Conservation (phyloP, 2,797 vertebrate species). For the Sylvia borin region DNA sequence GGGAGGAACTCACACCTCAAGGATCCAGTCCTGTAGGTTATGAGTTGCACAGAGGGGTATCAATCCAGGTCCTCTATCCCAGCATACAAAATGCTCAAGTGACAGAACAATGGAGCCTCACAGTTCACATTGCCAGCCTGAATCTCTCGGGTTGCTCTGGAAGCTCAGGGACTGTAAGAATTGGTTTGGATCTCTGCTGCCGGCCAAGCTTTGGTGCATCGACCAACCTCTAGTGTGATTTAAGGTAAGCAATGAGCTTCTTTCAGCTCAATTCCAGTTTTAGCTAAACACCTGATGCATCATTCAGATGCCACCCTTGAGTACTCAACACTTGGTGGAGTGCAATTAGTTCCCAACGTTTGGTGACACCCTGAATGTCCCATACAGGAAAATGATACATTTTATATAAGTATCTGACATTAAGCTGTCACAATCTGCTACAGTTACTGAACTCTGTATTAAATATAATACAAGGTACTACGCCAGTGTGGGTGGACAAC, state of each 20-base stretch:
- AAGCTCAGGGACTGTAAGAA: neutral
- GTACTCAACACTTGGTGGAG: neutral
- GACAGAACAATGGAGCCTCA: neutral
- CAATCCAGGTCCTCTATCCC: neutral
- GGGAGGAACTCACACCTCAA: neutral
- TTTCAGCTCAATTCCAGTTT: neutral
- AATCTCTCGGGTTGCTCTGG: accelerated
- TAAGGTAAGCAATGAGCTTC: neutral
- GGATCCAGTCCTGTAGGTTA: neutral
- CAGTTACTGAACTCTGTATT: neutral
- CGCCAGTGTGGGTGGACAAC: conserved; percentile 33
- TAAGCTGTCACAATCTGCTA: conserved; percentile 50
- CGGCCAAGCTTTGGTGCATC: neutral
- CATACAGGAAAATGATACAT: conserved; percentile 22
- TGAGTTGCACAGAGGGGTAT: neutral
- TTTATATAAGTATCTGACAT: conserved; percentile 42
- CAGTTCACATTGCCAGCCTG: accelerated
- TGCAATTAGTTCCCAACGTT: neutral
- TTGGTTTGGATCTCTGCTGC: neutral
- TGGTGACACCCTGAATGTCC: neutral
- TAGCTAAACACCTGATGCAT: neutral
- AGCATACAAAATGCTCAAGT: accelerated
- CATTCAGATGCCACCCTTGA: neutral
- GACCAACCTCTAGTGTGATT: neutral
- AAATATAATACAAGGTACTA: conserved; percentile 5